Conservation (phyloP, 1,140 invertebrate species). For the Platorchestia sp. region DNA sequence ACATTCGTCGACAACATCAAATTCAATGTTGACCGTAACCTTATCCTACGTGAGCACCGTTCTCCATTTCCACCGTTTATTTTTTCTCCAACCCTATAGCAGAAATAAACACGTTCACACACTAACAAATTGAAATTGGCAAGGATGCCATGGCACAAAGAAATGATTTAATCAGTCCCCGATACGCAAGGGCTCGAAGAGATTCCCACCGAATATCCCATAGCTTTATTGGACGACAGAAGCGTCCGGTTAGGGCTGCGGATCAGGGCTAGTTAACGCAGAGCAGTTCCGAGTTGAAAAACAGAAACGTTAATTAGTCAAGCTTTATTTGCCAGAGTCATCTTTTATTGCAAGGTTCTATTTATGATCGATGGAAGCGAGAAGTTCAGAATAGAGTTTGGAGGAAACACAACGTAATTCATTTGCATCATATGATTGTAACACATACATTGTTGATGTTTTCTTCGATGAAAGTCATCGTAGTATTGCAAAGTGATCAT, state of each 20-base stretch:
- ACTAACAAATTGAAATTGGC: neutral
- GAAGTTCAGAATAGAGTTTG: no score
- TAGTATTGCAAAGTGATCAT: no score
- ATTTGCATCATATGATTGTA: no score
- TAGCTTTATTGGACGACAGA: neutral
- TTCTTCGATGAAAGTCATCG: no score
- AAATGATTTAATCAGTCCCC: neutral
- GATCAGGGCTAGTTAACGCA: neutral
- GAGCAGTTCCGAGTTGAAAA: neutral
- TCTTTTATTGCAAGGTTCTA: no score
- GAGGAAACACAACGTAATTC: no score
- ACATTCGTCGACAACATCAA: neutral
- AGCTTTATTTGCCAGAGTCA: no score
- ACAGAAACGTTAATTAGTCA: neutral
- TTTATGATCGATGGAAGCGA: no score
- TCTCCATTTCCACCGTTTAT: neutral
- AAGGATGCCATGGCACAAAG: neutral
- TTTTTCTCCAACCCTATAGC: neutral
- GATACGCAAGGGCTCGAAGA: neutral
- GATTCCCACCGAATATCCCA: neutral
- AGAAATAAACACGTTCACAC: neutral
- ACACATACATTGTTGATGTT: no score
- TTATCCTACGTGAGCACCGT: no score
- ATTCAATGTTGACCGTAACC: neutral
- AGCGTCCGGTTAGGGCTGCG: neutral